These are phyloP conservation scores for Alosa sapidissima DNA, from an alignment of 2,797 vertebrate genomes.

Conservation along the genomic window DNA sequence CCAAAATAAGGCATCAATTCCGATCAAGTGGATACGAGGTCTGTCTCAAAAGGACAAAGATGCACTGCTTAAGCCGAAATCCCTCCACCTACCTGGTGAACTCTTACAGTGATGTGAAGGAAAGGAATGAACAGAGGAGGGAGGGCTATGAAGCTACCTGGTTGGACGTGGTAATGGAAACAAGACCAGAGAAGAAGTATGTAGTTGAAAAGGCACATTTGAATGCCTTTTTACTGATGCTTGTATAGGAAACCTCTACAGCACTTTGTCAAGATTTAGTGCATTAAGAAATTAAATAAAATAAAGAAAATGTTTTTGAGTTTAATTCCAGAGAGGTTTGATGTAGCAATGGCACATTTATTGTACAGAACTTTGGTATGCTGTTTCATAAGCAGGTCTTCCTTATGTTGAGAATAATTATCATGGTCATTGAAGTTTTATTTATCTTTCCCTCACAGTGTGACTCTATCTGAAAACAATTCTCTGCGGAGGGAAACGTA, in stretches of 20 bases:
- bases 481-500: conserved; percentile 47
- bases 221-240: background rate
- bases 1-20: conserved; percentile 21
- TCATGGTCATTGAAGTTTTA: background rate
- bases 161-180: conserved; percentile 60
- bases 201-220: conserved; percentile 4
- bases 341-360: too few species aligned
- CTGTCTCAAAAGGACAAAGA: conserved; percentile 28
- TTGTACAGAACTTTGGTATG: too few species aligned
- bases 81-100: conserved; percentile 54
- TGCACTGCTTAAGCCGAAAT: conserved; percentile 52
- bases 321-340: too few species aligned
- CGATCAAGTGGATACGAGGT: background rate
- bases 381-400: too few species aligned
- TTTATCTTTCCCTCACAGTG: conserved; percentile 40
- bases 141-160: conserved; percentile 55
- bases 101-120: conserved; percentile 55
- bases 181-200: conserved; percentile 58
- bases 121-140: conserved; percentile 46
- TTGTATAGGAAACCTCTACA: too few species aligned
- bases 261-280: too few species aligned
- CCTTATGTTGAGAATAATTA: too few species aligned
- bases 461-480: conserved; percentile 51
- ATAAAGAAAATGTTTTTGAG: too few species aligned
- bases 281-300: too few species aligned